These are phyloP conservation scores for Ostrea denselamellosa DNA, from an alignment of 1,140 invertebrate genomes.

Conservation along the genomic window DNA sequence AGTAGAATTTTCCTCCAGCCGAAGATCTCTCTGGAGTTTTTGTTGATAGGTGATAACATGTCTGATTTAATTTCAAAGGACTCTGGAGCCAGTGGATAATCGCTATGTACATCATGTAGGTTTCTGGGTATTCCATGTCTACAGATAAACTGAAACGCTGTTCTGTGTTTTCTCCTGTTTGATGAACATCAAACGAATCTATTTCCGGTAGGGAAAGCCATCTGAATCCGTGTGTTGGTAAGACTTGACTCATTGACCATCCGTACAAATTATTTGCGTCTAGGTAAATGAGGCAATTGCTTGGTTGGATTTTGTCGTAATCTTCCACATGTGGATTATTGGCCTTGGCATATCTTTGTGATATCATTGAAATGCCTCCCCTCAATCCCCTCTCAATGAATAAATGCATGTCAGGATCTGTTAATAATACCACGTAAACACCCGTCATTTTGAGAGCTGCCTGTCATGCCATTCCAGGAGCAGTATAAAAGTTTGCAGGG, in stretches of 20 bases:
- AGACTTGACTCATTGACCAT: constrained; percentile 59
- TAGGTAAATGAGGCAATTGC: no score
- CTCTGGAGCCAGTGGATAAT: constrained; percentile 79
- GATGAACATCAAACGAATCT: constrained; percentile 14
- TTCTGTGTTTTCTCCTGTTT: neutral
- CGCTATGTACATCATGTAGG: constrained; percentile 81
- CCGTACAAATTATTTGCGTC: constrained; percentile 73
- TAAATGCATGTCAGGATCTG: neutral
- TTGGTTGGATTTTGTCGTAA: neutral
- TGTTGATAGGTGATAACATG: constrained; percentile 8
- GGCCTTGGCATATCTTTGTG: neutral
- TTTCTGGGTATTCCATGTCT: constrained; percentile 71
- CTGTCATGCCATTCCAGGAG: neutral
- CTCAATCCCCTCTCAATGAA: neutral
- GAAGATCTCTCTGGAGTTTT: neutral
- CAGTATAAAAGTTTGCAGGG: no score
- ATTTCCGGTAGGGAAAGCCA: constrained; percentile 68
- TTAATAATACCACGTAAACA: neutral
- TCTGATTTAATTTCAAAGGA: neutral
- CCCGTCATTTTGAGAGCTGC: constrained; percentile 4
- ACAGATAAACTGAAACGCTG: constrained; percentile 80
- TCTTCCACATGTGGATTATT: neutral
- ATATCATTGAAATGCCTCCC: neutral
- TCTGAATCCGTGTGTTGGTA: constrained; percentile 68
- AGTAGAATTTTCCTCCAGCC: neutral